phyloP scores from a whole-genome alignment of 2,797 vertebrate genomes.

The Gila robusta region DNA sequence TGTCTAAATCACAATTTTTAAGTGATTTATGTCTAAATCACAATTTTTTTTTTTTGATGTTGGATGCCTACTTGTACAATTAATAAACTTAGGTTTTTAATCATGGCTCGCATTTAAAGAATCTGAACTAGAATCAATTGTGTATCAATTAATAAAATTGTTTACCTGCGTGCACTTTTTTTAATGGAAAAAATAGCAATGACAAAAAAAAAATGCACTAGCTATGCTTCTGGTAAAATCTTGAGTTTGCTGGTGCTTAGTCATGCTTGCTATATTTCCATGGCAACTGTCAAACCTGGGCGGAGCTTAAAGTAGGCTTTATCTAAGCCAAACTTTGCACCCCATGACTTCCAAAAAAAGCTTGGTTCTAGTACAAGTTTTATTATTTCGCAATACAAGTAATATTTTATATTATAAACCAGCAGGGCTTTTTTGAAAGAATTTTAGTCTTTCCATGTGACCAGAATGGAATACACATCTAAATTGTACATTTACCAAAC shows the following conservation, averaged over 20 bases:
- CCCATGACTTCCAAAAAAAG: constrained; percentile 33
- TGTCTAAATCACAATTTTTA: not conserved
- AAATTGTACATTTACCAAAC: constrained; percentile 32
- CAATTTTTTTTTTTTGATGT: not conserved
- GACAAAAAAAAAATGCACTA: constrained; percentile 25
- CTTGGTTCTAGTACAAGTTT: constrained; percentile 16
- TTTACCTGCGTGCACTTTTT: not conserved
- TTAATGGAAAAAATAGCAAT: not conserved
- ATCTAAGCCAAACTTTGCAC: constrained; percentile 44
- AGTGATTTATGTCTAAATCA: not conserved
- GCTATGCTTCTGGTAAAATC: constrained; percentile 40
- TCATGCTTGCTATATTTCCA: constrained; percentile 58
- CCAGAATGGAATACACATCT: constrained; percentile 22
- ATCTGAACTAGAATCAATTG: not conserved
- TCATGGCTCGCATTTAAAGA: not conserved
- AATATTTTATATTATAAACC: constrained; percentile 3
- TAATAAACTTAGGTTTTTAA: not conserved
- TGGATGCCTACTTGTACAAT: not conserved
- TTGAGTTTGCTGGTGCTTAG: constrained; percentile 52
- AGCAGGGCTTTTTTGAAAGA: constrained; percentile 26
- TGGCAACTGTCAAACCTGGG: constrained; percentile 55
- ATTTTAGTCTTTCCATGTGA: not conserved
- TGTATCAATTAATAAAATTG: not conserved
- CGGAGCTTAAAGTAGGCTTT: constrained; percentile 52
- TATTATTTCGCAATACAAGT: constrained; percentile 13